These are phyloP conservation scores for Mythimna lalbum DNA, from an alignment of 2,888 invertebrate species.

Conservation along the genomic window DNA sequence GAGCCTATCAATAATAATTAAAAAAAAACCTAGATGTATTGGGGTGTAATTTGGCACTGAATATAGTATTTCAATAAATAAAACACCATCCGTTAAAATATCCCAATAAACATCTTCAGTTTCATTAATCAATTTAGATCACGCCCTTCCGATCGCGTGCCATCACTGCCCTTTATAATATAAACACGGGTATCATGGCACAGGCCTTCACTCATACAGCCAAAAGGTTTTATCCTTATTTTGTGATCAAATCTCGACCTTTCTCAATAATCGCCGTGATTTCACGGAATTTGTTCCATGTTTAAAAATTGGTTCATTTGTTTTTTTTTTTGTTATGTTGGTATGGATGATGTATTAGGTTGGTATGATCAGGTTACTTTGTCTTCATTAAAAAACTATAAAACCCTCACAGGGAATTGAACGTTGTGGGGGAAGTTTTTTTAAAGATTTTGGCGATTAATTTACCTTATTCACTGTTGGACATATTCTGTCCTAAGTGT, in stretches of 20 bases:
- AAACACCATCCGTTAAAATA: no score
- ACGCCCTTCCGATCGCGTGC: slow-evolving; percentile 75
- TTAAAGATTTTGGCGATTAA: background rate
- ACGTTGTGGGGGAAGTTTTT: background rate
- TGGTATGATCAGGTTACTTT: slow-evolving; percentile 37
- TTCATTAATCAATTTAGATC: slow-evolving; percentile 73
- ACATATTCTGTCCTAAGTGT: no score
- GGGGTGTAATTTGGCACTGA: no score
- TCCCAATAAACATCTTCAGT: no score
- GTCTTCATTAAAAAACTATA: background rate
- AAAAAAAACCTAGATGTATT: no score
- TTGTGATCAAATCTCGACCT: slow-evolving; percentile 55
- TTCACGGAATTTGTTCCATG: slow-evolving; percentile 55
- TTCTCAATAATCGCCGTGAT: slow-evolving; percentile 56
- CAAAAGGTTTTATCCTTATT: slow-evolving; percentile 56
- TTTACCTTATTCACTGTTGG: no score
- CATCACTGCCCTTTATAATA: slow-evolving; percentile 71
- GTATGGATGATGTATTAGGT: slow-evolving; percentile 26
- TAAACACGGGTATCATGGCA: slow-evolving; percentile 68
- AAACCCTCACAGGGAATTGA: background rate
- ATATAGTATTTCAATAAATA: no score
- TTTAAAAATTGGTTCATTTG: slow-evolving; percentile 51
- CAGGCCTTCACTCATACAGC: slow-evolving; percentile 53
- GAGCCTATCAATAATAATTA: no score
- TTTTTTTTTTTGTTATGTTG: slow-evolving; percentile 21